A percentile compares a stretch with the other conserved stretches of the same genome.
Evolutionary conservation across 2,113 vertebrate species (phyloP).

Genomic region (Kryptolebias marmoratus): DNA sequence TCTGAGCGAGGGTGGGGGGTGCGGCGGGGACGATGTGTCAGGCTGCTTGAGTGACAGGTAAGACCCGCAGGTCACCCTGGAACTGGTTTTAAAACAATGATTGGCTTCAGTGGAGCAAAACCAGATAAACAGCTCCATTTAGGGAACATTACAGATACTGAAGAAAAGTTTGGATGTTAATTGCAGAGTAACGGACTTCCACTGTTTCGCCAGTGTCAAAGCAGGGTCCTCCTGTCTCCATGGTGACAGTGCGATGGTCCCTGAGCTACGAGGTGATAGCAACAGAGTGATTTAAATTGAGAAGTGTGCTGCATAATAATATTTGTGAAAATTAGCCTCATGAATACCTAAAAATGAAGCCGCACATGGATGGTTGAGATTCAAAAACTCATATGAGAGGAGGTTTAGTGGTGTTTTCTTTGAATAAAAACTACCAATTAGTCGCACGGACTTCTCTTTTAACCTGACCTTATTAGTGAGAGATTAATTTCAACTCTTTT

Average conservation of each 20-base stretch:
- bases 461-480: background rate
- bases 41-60: slow-evolving; percentile 63
- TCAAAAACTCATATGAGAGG: slow-evolving; percentile 6
- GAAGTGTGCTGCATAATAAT: slow-evolving; percentile 70
- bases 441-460: background rate
- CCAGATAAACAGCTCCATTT: slow-evolving; percentile 76
- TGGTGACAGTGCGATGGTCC: slow-evolving; percentile 70
- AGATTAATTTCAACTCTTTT: background rate
- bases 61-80: slow-evolving; percentile 60
- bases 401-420: slow-evolving; percentile 13
- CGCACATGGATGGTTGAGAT: slow-evolving; percentile 14
- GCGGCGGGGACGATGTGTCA: slow-evolving; percentile 40
- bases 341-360: slow-evolving; percentile 59
- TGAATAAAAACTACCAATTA: background rate
- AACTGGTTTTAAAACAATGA: slow-evolving; percentile 67
- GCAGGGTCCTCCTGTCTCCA: slow-evolving; percentile 66
- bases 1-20: background rate
- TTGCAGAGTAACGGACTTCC: slow-evolving; percentile 61
- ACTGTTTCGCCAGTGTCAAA: slow-evolving; percentile 50
- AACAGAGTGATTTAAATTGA: slow-evolving; percentile 62
- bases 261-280: slow-evolving; percentile 50
- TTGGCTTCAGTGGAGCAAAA: slow-evolving; percentile 71
- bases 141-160: slow-evolving; percentile 59
- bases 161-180: slow-evolving; percentile 67
- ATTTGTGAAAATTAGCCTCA: slow-evolving; percentile 70